These are phyloP conservation scores for Gallinago solitaria DNA, from an alignment of 2,797 vertebrate genomes.

Conservation along the genomic window DNA sequence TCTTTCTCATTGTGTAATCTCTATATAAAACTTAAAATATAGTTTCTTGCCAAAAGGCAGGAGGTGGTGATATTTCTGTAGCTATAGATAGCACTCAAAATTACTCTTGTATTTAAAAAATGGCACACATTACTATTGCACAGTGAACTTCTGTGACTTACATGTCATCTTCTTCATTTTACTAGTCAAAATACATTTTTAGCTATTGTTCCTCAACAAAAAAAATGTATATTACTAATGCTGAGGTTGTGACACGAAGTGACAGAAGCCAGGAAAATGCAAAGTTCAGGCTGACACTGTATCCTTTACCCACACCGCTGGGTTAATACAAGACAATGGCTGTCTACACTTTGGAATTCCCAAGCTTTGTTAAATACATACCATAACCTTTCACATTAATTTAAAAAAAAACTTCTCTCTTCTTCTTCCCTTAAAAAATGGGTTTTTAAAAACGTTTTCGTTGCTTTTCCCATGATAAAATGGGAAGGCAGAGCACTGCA, in stretches of 20 bases:
- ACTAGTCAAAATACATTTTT: constrained; percentile 77
- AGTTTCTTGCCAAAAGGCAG: constrained; percentile 29
- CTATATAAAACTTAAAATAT: constrained; percentile 24
- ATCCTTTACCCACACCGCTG: neutral
- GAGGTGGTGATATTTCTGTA: constrained; percentile 30
- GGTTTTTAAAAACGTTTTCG: neutral
- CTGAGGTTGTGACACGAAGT: constrained; percentile 62
- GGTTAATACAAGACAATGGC: constrained; percentile 38
- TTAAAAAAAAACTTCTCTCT: neutral
- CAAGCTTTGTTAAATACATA: constrained; percentile 50
- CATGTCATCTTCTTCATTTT: constrained; percentile 63
- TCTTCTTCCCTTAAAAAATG: neutral
- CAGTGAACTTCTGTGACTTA: constrained; percentile 55
- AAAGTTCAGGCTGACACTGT: constrained; percentile 40
- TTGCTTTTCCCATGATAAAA: neutral
- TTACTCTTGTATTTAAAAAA: constrained; percentile 42
- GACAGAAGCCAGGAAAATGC: constrained; percentile 56
- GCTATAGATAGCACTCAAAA: constrained; percentile 48
- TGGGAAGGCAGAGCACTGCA: neutral
- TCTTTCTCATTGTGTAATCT: neutral
- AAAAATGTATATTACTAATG: constrained; percentile 64
- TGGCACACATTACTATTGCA: constrained; percentile 55
- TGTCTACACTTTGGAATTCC: constrained; percentile 39
- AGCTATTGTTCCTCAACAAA: constrained; percentile 54
- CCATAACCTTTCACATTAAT: neutral